Evolutionary conservation across 2,113 vertebrate species (phyloP).

Genomic region (Alligator sinensis): DNA sequence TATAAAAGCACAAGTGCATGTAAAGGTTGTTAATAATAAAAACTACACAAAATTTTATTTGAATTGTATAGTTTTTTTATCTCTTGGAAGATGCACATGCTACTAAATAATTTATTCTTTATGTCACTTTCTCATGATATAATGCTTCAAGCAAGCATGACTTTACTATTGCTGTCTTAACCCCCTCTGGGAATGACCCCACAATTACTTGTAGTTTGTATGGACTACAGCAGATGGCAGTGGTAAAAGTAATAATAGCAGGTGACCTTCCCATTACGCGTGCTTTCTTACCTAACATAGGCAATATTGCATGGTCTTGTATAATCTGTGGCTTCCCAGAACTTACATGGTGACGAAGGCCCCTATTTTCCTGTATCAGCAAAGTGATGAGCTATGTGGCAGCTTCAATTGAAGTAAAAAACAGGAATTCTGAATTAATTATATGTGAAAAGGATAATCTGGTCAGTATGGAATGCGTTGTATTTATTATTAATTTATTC

Average conservation of each 20-base stretch:
- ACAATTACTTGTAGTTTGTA: conserved; percentile 41
- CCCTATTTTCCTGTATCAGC: background rate
- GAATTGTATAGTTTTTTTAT: conserved; percentile 6
- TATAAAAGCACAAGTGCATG: background rate
- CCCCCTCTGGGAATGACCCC: background rate
- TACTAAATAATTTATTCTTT: conserved; percentile 25
- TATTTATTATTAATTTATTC: background rate
- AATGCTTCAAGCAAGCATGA: background rate
- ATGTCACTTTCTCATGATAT: conserved; percentile 15
- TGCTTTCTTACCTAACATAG: background rate
- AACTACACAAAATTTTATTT: background rate
- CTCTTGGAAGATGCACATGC: background rate
- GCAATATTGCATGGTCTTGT: background rate
- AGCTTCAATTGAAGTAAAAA: background rate
- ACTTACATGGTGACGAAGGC: background rate
- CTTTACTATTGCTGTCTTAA: background rate
- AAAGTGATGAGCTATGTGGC: background rate
- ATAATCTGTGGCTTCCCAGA: background rate
- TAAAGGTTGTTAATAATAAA: conserved; percentile 2
- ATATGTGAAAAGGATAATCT: background rate
- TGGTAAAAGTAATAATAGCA: conserved; percentile 56
- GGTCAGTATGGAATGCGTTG: background rate
- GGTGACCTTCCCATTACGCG: background rate
- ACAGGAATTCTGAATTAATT: background rate
- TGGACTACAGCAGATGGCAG: conserved; percentile 72